Base-by-base conservation (phyloP, 1,140 invertebrate species). In the Drosophila littoralis region DNA sequence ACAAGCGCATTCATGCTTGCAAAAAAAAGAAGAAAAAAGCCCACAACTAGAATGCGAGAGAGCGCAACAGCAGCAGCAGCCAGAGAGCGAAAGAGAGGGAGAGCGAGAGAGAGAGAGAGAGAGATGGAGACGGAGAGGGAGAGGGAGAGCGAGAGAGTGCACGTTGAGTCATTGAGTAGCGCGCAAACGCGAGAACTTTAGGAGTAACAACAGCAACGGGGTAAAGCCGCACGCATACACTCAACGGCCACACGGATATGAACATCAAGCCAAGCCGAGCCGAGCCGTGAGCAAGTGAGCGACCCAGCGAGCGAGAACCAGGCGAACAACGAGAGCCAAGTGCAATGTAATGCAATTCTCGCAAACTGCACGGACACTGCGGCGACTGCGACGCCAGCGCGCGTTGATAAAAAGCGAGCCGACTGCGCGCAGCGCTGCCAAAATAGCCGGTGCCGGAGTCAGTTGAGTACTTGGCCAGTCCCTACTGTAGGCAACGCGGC, bases 161-260 rank as follows among this genome's bases (percentile, higher is more conserved):
- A 32, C 38, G 66, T 88, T 86, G 84, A 86, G 79, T 83, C 60
- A 74, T 77, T 88, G 51, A 67, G 46, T 61, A 71, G 51, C 50
- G 83, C 83, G 83, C 83, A 88, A 79, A 88, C 76, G 79, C 83
- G 83, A 86, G 84, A 86, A 86, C 83, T 86, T 86, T 86, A 86
- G 82, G 76, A 77, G 83, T 71, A 76, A 52, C 45, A 45, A 28
- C 33, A 61, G 45, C 68, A 75, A 81, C 76, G 83, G 79, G 82
- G 83, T 88, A 86, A 78, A 66, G 71, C 58, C 59, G 40, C 63
- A 75, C 60, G 35, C 46, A 46, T 33, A 66, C 35, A 22, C 36
- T 38, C 51, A 73, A 57, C 69, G 46, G 45, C 55, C 33, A 60
- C 35, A 28, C 28, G 33, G 33, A 54, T 50, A 51, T 22, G 55